phyloP scores from a whole-genome alignment of 2,888 invertebrate genomes.

The Xiphydria camelus region DNA sequence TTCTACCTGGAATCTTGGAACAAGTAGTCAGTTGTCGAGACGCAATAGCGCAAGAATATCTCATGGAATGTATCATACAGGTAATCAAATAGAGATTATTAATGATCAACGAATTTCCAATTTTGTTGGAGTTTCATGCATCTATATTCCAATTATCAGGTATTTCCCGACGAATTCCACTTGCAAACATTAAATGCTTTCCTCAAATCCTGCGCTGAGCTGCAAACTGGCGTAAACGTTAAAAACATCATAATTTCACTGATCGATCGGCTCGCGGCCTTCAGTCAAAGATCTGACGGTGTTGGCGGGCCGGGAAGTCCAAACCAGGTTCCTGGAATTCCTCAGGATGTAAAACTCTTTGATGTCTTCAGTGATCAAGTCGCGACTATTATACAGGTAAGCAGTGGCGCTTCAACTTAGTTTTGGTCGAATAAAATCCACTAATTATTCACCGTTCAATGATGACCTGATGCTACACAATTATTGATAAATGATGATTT shows the following conservation, averaged over 20 bases:
- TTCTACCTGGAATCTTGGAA: constrained; percentile 95
- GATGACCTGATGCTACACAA: constrained; percentile 44
- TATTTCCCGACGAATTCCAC: constrained; percentile 99
- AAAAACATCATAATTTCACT: constrained; percentile 97
- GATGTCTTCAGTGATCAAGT: constrained; percentile 98
- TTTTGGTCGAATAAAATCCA: background rate
- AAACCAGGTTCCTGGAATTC: constrained; percentile 66
- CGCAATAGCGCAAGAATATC: constrained; percentile 98
- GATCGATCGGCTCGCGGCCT: constrained; percentile 87
- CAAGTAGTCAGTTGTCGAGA: constrained; percentile 98
- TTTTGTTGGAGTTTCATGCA: too few relatives aligned
- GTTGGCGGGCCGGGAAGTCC: constrained; percentile 62
- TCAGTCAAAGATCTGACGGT: constrained; percentile 76
- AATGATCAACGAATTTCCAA: background rate
- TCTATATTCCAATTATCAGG: constrained; percentile 59
- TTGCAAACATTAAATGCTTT: constrained; percentile 93
- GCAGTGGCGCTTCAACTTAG: background rate
- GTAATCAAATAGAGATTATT: constrained; percentile 56
- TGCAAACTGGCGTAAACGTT: constrained; percentile 94
- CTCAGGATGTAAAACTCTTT: constrained; percentile 90
- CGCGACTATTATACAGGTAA: constrained; percentile 88
- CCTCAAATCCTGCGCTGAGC: constrained; percentile 94
- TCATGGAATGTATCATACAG: constrained; percentile 99
- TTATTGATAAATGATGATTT: constrained; percentile 27
- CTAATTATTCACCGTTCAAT: constrained; percentile 23